phyloP scores from a whole-genome alignment of 2,113 vertebrate genomes.

The Dasypus novemcinctus region DNA sequence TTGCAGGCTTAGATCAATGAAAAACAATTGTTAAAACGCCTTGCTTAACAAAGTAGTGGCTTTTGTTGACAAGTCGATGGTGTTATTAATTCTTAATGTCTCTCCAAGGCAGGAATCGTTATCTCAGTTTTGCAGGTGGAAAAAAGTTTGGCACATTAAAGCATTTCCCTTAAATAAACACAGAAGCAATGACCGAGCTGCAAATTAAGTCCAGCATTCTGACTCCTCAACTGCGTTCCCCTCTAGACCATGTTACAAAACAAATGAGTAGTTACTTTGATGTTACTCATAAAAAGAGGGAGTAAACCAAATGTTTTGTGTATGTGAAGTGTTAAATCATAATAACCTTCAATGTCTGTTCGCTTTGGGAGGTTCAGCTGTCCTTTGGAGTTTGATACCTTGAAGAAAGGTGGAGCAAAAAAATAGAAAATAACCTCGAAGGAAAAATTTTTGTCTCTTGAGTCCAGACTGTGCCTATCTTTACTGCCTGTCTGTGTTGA shows the following conservation, averaged over 20 bases:
- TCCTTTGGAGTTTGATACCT: slow-evolving; percentile 33
- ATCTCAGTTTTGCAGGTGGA: slow-evolving; percentile 58
- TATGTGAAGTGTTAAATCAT: slow-evolving; percentile 61
- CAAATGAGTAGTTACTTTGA: slow-evolving; percentile 70
- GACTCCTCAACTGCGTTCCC: background rate
- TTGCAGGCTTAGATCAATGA: background rate
- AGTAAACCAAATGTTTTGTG: slow-evolving; percentile 61
- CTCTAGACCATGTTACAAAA: slow-evolving; percentile 53
- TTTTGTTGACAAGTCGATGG: slow-evolving; percentile 48
- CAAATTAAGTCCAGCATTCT: slow-evolving; percentile 42
- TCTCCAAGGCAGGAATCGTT: slow-evolving; percentile 41
- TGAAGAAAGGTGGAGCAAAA: background rate
- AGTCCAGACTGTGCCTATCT: background rate
- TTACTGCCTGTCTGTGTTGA: background rate
- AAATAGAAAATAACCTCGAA: background rate
- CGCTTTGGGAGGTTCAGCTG: slow-evolving; percentile 13
- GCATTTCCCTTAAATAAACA: background rate
- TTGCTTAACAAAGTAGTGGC: slow-evolving; percentile 30
- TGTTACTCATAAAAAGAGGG: slow-evolving; percentile 56
- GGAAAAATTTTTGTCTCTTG: background rate
- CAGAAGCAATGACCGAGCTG: slow-evolving; percentile 3
- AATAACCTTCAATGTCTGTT: slow-evolving; percentile 16
- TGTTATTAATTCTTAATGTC: slow-evolving; percentile 57
- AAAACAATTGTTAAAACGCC: slow-evolving; percentile 36
- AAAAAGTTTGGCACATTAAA: slow-evolving; percentile 44